Evolutionary conservation across 2,888 invertebrate species (phyloP), one percentile per base, ranked within the genome.

Genomic region (Silvanus unidentatus): DNA sequence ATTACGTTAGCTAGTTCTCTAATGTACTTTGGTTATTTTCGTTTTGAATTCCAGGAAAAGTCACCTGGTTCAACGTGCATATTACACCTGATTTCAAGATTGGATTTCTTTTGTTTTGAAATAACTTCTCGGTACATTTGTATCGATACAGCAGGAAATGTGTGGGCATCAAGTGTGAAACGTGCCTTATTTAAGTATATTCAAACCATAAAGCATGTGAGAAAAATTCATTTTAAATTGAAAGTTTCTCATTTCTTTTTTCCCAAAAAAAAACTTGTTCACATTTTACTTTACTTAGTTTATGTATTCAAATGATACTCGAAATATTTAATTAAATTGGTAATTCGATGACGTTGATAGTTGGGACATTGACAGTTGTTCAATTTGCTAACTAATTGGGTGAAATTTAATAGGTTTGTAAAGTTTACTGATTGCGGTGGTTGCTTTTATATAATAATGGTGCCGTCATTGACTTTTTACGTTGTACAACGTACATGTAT

Each of bases 401-500:
- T 49, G 59, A 54, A 57, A 59, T 50, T 55, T 51, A 51, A 59
- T 55, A 54, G 48, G 53, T 37, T 44, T 47, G 46, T 42, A 42
- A 36, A 50, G 49, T 42, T 49, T 43, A 44, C 8, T 3, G 3
- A 22, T 22, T 22, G 22, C 22, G 22, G 22, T 22, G 22, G 22
- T 22, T 22, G 22, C 4, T 22, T 22, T 22, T 22, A 22, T 22
- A 22, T 47, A 43, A 43, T 45, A 43, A 43, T 42, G 28, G 55
- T 39, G 42, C 22, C 53, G 49, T 53, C 55, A 53, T 53, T 53
- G 52, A 55, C 53, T 56, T 53, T 52, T 54, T 54, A 58, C 54
- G 55, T 54, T n/a, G n/a, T n/a, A n/a, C n/a, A n/a, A n/a, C n/a
- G 49, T 49, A 22, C 22, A 22, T 22, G n/a, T 32, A 51, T 49